phyloP scores from a whole-genome alignment of 2,888 invertebrate species.

The Cantharis rufa region DNA sequence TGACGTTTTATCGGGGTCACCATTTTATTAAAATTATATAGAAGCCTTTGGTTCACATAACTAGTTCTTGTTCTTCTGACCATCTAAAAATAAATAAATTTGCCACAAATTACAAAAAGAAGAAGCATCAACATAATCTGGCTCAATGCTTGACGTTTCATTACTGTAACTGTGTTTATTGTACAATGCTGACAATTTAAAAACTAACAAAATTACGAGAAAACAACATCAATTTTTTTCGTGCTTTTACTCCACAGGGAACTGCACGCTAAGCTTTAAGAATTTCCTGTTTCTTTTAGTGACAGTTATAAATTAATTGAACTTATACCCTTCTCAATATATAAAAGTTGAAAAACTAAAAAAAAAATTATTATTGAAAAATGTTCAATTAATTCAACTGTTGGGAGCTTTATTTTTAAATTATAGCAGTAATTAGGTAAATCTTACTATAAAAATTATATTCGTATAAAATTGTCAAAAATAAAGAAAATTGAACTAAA shows the following conservation, averaged over 20 bases:
- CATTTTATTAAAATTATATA: background rate
- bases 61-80: background rate
- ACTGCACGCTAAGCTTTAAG: background rate
- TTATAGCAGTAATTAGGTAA: background rate
- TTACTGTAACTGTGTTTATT: background rate
- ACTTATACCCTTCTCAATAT: background rate
- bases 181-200: background rate
- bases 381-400: background rate
- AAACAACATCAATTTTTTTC: background rate
- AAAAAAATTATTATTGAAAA: background rate
- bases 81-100: background rate
- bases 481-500: background rate
- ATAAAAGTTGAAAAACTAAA: background rate
- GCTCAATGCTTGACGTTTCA: background rate
- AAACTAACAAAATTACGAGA: background rate
- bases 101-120: background rate
- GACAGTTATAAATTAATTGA: background rate
- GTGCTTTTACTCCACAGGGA: background rate
- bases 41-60: background rate
- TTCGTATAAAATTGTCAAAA: background rate
- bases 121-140: background rate
- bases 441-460: background rate
- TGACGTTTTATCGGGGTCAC: background rate
- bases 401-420: background rate
- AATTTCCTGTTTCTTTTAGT: background rate